These are phyloP conservation scores for Microplitis demolitor DNA, from an alignment of 1,140 invertebrate genomes.

Conservation along the genomic window DNA sequence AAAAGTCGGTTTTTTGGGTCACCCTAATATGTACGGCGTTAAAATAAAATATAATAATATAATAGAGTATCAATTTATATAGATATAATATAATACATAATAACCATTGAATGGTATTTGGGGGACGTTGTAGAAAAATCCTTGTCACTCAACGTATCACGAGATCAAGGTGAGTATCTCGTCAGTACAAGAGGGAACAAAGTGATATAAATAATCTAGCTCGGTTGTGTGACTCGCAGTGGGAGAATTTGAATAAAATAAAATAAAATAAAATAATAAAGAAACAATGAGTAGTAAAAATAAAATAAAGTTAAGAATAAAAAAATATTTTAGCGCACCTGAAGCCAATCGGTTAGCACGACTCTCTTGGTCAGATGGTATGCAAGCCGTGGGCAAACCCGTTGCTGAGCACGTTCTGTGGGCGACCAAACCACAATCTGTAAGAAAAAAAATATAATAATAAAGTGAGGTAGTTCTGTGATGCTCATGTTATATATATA, in stretches of 20 bases:
- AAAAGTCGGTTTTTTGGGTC: background rate
- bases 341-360: conserved; percentile 50
- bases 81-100: too few relatives aligned
- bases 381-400: conserved; percentile 63
- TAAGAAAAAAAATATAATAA: background rate
- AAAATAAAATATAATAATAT: too few relatives aligned
- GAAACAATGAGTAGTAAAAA: background rate
- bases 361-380: conserved; percentile 46
- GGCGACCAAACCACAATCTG: conserved; percentile 74
- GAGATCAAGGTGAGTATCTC: conserved; percentile 6
- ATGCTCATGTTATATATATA: conserved; percentile 4
- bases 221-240: background rate
- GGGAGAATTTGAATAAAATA: background rate
- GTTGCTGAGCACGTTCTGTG: conserved; percentile 74
- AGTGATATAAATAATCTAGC: conserved; percentile 7
- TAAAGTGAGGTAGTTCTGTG: conserved; percentile 1
- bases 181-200: background rate
- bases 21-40: background rate
- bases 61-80: too few relatives aligned
- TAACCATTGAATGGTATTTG: too few relatives aligned
- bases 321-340: conserved; percentile 41
- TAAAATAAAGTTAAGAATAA: background rate
- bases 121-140: background rate
- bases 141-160: background rate
- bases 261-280: conserved; percentile 1